Evolutionary conservation across 2,113 vertebrate species (phyloP).

Genomic region (Chionodraco myersi): DNA sequence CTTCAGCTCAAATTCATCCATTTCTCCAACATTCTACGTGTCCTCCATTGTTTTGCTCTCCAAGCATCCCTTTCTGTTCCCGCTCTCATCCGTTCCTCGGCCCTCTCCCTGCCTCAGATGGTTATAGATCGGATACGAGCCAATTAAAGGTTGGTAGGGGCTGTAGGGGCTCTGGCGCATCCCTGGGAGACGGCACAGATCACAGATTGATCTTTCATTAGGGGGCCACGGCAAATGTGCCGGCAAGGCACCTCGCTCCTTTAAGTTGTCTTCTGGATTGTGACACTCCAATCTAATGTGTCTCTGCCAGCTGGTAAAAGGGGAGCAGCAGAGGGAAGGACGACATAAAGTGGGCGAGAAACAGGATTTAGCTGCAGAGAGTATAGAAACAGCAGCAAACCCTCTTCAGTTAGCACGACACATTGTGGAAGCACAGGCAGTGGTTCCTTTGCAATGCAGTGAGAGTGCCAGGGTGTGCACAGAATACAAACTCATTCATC

Average conservation of each 20-base stretch:
- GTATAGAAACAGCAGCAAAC: slow-evolving; percentile 11
- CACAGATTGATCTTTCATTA: slow-evolving; percentile 82
- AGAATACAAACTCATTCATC: slow-evolving; percentile 8
- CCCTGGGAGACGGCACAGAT: slow-evolving; percentile 68
- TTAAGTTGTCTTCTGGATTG: slow-evolving; percentile 67
- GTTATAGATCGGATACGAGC: slow-evolving; percentile 79
- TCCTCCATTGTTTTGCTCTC: slow-evolving; percentile 10
- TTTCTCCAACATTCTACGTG: slow-evolving; percentile 14
- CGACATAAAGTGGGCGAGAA: slow-evolving; percentile 8
- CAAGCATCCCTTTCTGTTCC: slow-evolving; percentile 35
- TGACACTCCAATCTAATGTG: slow-evolving; percentile 73
- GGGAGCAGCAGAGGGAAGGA: slow-evolving; percentile 22
- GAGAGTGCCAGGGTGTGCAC: not conserved
- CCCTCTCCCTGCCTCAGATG: slow-evolving; percentile 58
- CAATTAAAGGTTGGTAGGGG: slow-evolving; percentile 69
- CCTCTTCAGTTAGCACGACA: not conserved
- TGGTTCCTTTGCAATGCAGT: not conserved
- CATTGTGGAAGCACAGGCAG: not conserved
- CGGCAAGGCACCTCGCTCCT: slow-evolving; percentile 67
- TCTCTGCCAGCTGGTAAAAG: slow-evolving; percentile 46
- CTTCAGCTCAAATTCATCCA: slow-evolving; percentile 20
- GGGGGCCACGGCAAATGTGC: slow-evolving; percentile 67
- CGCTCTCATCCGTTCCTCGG: slow-evolving; percentile 43
- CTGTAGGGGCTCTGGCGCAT: slow-evolving; percentile 53
- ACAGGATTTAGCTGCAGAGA: not conserved